These are phyloP conservation scores for Allygus modestus DNA, from an alignment of 2,888 invertebrate species.

Conservation along the genomic window DNA sequence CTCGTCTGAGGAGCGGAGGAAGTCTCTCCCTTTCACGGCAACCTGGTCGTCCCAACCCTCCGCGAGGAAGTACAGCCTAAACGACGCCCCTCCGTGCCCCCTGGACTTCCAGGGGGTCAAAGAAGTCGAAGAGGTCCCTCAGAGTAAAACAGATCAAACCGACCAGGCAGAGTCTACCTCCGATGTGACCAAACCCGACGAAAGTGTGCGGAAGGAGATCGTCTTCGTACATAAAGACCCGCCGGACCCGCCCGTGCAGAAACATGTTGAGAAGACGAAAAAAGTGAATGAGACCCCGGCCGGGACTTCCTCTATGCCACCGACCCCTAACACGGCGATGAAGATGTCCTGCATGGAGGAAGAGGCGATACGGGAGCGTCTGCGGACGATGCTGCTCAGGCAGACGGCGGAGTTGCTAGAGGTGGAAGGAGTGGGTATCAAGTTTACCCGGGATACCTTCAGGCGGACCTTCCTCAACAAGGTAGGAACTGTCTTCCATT, in stretches of 20 bases:
- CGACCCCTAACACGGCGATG: slow-evolving; percentile 65
- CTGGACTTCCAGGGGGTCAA: slow-evolving; percentile 14
- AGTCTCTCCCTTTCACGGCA: slow-evolving; percentile 67
- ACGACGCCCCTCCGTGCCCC: slow-evolving; percentile 58
- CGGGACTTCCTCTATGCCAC: slow-evolving; percentile 67
- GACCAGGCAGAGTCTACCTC: not conserved
- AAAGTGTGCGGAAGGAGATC: slow-evolving; percentile 27
- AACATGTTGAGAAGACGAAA: slow-evolving; percentile 36
- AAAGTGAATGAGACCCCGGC: slow-evolving; percentile 59
- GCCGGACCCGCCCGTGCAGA: slow-evolving; percentile 25
- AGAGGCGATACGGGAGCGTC: slow-evolving; percentile 81
- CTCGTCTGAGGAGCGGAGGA: slow-evolving; percentile 64
- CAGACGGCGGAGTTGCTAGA: slow-evolving; percentile 82
- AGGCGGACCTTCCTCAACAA: slow-evolving; percentile 83
- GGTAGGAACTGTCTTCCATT: slow-evolving; percentile 74
- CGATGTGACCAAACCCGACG: not conserved
- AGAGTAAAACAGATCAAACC: not conserved
- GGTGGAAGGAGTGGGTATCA: slow-evolving; percentile 77
- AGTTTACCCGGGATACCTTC: slow-evolving; percentile 81
- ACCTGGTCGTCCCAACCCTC: slow-evolving; percentile 65
- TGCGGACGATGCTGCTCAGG: slow-evolving; percentile 80
- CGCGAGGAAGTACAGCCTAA: slow-evolving; percentile 65
- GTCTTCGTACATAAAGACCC: slow-evolving; percentile 47
- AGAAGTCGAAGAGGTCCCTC: not conserved
- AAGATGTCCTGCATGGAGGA: slow-evolving; percentile 84